phyloP scores from a whole-genome alignment of 1,140 invertebrate species.

The Tribolium castaneum region DNA sequence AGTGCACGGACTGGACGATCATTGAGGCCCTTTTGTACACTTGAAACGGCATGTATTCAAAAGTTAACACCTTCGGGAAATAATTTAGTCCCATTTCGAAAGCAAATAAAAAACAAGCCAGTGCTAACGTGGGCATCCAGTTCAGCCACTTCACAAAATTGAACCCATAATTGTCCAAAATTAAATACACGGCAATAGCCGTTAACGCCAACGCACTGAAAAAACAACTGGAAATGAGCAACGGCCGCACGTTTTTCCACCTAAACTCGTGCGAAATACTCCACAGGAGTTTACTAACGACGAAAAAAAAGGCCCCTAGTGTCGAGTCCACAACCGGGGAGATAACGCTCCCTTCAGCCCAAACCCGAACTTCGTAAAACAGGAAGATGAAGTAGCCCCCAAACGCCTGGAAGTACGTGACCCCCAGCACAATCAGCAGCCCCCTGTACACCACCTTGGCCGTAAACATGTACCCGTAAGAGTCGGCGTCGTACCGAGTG shows the following conservation, averaged over 20 bases:
- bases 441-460: slow-evolving; percentile 49
- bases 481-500: slow-evolving; percentile 38
- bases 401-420: slow-evolving; percentile 46
- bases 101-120: slow-evolving; percentile 36
- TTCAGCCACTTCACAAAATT: neutral
- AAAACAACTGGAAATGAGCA: slow-evolving; percentile 25
- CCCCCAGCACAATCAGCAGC: slow-evolving; percentile 37
- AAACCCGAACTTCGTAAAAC: slow-evolving; percentile 45
- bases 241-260: neutral
- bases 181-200: slow-evolving; percentile 17
- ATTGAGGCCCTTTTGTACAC: slow-evolving; percentile 39
- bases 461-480: slow-evolving; percentile 48
- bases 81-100: slow-evolving; percentile 48
- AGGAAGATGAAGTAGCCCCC: slow-evolving; percentile 52
- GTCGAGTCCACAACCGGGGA: neutral
- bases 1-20: slow-evolving; percentile 35
- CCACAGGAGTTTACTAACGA: slow-evolving; percentile 24
- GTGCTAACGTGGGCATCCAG: slow-evolving; percentile 8
- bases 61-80: slow-evolving; percentile 44
- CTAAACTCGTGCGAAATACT: neutral
- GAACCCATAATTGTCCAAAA: neutral
- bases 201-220: slow-evolving; percentile 10
- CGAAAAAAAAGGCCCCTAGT: neutral
- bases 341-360: neutral
- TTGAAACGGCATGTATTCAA: slow-evolving; percentile 49